These are phyloP conservation scores for Meandrina meandrites DNA, from an alignment of 92 coral and sea anemone species.

Conservation along the genomic window DNA sequence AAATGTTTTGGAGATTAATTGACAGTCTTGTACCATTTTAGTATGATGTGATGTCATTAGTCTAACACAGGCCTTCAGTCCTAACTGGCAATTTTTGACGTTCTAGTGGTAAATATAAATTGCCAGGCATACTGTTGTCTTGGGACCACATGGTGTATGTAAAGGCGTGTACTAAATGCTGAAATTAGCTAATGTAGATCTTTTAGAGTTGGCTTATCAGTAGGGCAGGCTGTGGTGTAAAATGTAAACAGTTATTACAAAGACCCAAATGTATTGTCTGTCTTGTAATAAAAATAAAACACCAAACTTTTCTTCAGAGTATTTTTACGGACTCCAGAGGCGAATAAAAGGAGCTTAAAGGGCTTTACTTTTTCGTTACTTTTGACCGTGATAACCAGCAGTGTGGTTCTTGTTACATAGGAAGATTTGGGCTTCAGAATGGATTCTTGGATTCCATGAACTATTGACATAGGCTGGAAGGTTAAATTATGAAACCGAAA, in stretches of 20 bases:
- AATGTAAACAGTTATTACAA: neutral
- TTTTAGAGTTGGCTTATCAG: neutral
- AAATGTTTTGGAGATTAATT: neutral
- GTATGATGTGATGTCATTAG: neutral
- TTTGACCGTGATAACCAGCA: too few relatives aligned
- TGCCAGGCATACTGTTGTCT: neutral
- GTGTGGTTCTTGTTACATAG: too few relatives aligned
- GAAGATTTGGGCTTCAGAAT: too few relatives aligned
- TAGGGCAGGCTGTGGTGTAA: neutral
- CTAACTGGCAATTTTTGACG: neutral
- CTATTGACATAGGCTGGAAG: too few relatives aligned
- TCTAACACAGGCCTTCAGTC: too few relatives aligned
- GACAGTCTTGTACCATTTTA: too few relatives aligned
- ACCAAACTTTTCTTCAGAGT: neutral
- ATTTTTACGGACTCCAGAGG: neutral
- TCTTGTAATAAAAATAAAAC: neutral
- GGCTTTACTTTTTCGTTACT: too few relatives aligned
- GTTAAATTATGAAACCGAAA: too few relatives aligned
- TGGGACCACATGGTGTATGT: neutral
- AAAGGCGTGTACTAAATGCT: neutral
- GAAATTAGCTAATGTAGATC: neutral
- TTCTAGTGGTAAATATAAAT: neutral
- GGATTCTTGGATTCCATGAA: too few relatives aligned
- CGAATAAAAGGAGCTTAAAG: neutral
- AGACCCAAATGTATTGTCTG: neutral